phyloP scores from a whole-genome alignment of 2,113 vertebrate genomes.

The Ploceus nigricollis region DNA sequence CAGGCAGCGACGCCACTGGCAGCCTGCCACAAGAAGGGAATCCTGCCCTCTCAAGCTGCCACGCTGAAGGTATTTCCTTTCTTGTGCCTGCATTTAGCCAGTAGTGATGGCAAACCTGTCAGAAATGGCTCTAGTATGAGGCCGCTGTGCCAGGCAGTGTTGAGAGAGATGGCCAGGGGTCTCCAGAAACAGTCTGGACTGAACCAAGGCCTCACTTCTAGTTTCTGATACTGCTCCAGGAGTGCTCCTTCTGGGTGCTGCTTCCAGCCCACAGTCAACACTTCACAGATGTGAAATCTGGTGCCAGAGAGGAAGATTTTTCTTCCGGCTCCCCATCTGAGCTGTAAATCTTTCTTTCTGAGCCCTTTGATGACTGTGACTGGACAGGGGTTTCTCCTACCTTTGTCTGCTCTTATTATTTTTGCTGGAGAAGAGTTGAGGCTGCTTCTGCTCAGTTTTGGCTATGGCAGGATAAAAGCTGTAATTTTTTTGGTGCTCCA shows the following conservation, averaged over 20 bases:
- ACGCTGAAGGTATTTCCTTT: background rate
- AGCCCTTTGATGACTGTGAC: background rate
- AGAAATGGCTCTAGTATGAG: background rate
- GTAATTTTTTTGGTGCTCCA: background rate
- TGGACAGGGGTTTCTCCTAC: background rate
- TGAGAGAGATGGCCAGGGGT: background rate
- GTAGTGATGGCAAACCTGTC: background rate
- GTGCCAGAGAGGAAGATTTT: background rate
- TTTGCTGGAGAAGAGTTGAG: background rate
- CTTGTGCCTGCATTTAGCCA: background rate
- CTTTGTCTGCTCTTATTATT: background rate
- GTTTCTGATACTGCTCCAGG: background rate
- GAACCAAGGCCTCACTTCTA: background rate
- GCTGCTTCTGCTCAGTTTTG: background rate
- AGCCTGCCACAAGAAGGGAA: background rate
- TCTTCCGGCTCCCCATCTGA: background rate
- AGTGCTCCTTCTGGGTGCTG: background rate
- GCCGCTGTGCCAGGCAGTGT: background rate
- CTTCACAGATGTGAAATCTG: conserved; percentile 3
- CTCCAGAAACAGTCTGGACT: background rate
- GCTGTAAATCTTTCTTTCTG: background rate
- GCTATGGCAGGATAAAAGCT: background rate
- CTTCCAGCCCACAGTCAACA: background rate
- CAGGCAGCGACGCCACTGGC: background rate
- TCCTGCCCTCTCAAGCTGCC: background rate